A percentile compares a stretch with the other conserved stretches of the same genome.
These are phyloP conservation scores for Agrochola litura DNA, from an alignment of 2,888 invertebrate genomes.

Conservation along the genomic window DNA sequence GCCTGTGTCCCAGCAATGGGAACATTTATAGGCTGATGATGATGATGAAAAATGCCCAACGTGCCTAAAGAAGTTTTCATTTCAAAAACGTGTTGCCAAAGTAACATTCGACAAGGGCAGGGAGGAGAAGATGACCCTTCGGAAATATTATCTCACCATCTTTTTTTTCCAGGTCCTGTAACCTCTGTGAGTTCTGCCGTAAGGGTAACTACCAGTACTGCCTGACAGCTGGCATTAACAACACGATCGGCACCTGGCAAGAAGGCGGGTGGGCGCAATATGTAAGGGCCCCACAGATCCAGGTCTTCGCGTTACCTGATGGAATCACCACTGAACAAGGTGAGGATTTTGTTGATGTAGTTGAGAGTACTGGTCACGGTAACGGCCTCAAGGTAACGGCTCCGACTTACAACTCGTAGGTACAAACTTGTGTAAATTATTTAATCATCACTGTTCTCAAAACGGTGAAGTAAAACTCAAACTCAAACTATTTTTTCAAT, in stretches of 20 bases:
- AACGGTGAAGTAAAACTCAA: no score
- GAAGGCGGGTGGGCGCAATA: constrained; percentile 94
- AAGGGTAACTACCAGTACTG: constrained; percentile 92
- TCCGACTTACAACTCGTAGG: no score
- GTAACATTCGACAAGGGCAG: no score
- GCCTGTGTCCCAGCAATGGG: no score
- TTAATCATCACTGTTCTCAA: no score
- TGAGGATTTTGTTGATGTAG: constrained; percentile 61
- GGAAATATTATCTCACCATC: neutral
- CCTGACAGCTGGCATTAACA: constrained; percentile 90
- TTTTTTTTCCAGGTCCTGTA: constrained; percentile 89
- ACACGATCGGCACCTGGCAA: constrained; percentile 91
- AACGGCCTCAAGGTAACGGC: neutral
- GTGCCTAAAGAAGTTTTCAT: no score
- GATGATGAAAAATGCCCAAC: no score
- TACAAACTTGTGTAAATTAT: no score
- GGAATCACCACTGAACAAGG: constrained; percentile 91
- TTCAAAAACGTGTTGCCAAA: no score
- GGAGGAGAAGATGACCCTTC: neutral
- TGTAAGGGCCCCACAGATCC: constrained; percentile 90
- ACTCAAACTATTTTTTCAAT: no score
- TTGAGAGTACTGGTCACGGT: neutral
- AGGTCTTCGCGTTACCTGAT: constrained; percentile 91
- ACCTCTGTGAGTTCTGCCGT: constrained; percentile 91
- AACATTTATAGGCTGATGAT: no score